Evolutionary conservation across 2,888 invertebrate species (phyloP).

Genomic region (Syrphus vitripennis): DNA sequence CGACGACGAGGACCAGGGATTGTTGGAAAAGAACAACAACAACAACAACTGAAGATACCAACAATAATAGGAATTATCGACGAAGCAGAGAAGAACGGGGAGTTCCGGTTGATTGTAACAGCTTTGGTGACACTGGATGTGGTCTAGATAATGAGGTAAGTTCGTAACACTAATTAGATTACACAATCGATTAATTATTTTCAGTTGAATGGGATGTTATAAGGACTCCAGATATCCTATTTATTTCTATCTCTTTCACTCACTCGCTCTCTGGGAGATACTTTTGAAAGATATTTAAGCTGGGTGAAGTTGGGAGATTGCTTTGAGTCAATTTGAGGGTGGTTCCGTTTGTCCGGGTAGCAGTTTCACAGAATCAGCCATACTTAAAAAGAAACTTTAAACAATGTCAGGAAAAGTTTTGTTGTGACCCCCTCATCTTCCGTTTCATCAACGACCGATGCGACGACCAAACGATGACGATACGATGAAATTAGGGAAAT

Average conservation of each 20-base stretch:
- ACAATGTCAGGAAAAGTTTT: conserved; percentile 58
- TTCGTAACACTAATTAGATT: conserved; percentile 70
- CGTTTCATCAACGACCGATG: neutral
- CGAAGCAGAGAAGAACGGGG: conserved; percentile 36
- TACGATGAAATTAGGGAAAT: conserved; percentile 36
- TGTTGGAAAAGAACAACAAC: conserved; percentile 37
- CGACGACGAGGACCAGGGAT: too few relatives aligned
- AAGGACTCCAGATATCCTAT: neutral
- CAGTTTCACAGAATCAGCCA: neutral
- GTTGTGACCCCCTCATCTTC: conserved; percentile 13
- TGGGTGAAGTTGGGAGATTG: conserved; percentile 14
- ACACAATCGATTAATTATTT: conserved; percentile 70
- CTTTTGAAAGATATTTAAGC: conserved; percentile 28
- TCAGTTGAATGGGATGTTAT: conserved; percentile 26
- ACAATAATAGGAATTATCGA: conserved; percentile 61
- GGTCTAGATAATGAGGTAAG: conserved; percentile 73
- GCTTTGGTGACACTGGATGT: conserved; percentile 57
- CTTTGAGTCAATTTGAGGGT: conserved; percentile 19
- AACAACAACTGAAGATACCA: conserved; percentile 28
- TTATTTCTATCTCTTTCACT: neutral
- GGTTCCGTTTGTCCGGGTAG: conserved; percentile 3
- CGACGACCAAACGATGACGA: neutral
- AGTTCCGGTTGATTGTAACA: conserved; percentile 61
- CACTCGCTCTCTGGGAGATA: neutral
- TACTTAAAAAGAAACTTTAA: conserved; percentile 35